Conservation (phyloP, 2,797 vertebrate species). For the Enteromius mattozi region DNA sequence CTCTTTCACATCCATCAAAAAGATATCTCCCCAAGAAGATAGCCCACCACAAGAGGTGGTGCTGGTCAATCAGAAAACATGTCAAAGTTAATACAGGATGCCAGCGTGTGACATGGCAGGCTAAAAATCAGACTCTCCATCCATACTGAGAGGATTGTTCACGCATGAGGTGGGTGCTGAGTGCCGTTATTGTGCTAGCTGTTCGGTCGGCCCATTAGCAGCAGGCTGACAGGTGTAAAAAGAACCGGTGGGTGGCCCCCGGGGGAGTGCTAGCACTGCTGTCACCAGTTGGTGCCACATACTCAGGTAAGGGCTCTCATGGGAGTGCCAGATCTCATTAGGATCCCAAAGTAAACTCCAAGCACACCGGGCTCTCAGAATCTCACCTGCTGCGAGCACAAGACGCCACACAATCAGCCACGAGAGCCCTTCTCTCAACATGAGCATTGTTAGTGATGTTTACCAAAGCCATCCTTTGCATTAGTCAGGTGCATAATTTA, state of each 20-base stretch:
- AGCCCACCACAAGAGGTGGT: background rate
- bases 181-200: slow-evolving; percentile 4
- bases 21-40: background rate
- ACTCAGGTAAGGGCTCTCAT: slow-evolving; percentile 33
- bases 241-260: slow-evolving; percentile 8
- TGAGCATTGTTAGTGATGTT: slow-evolving; percentile 14
- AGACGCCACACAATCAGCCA: background rate
- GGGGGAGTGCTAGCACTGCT: background rate
- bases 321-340: slow-evolving; percentile 47
- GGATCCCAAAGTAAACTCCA: slow-evolving; percentile 28
- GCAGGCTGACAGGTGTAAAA: slow-evolving; percentile 35
- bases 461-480: background rate
- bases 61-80: slow-evolving; percentile 15
- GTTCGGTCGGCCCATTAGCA: slow-evolving; percentile 20
- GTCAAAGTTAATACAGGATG: slow-evolving; percentile 21
- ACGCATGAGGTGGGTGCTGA: background rate
- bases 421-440: background rate
- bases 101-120: slow-evolving; percentile 16
- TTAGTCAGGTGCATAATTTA: background rate
- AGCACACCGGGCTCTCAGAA: slow-evolving; percentile 10
- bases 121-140: slow-evolving; percentile 17
- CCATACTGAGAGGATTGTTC: slow-evolving; percentile 19
- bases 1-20: slow-evolving; percentile 18
- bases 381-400: slow-evolving; percentile 31
- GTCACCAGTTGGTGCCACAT: slow-evolving; percentile 12